These are phyloP conservation scores for Tonatia bakeri DNA, from an alignment of 2,113 vertebrate species.

Conservation along the genomic window DNA sequence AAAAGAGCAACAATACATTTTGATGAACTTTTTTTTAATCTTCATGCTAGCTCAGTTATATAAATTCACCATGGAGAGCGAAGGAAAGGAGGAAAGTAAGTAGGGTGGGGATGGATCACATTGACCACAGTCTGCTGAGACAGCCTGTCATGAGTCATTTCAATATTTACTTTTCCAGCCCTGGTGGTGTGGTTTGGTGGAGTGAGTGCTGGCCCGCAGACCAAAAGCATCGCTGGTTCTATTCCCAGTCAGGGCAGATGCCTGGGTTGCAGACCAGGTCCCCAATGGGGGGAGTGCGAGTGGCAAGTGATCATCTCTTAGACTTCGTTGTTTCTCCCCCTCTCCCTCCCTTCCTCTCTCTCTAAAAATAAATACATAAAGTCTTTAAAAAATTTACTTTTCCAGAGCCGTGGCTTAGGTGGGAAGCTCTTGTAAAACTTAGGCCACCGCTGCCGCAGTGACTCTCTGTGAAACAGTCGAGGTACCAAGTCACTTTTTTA, in stretches of 20 bases:
- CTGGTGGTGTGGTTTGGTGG: no score
- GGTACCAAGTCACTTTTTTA: neutral
- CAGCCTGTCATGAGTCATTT: neutral
- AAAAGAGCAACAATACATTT: neutral
- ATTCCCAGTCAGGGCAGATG: no score
- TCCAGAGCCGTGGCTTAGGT: neutral
- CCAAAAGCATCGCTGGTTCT: no score
- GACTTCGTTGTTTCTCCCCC: no score
- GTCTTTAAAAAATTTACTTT: neutral
- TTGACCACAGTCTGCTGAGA: neutral
- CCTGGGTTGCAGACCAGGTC: no score
- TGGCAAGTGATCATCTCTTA: no score
- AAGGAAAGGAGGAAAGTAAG: neutral
- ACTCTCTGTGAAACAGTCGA: neutral
- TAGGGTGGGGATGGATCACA: no score
- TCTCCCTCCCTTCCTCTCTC: no score
- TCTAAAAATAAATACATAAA: no score
- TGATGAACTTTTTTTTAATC: neutral
- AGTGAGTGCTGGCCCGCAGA: no score
- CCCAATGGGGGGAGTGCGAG: no score
- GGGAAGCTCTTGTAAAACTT: neutral
- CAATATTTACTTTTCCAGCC: neutral
- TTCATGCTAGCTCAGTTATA: neutral
- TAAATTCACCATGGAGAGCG: neutral
- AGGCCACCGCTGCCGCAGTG: neutral